Conservation (phyloP, 2,888 invertebrate genomes). For the Cabera pusaria region DNA sequence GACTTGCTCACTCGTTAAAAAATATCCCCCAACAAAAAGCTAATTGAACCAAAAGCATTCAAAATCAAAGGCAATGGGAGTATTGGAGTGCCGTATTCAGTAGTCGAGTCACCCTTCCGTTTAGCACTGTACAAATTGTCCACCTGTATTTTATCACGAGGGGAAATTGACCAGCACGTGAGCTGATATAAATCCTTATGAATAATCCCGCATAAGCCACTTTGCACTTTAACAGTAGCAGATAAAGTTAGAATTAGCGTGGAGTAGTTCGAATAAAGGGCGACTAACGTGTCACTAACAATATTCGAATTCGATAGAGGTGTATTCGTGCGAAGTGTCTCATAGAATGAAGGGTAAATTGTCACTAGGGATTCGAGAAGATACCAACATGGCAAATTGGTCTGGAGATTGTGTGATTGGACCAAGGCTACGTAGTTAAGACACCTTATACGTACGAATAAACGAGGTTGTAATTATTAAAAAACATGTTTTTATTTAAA, state of each 20-base stretch:
- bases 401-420: conserved; percentile 18
- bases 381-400: conserved; percentile 31
- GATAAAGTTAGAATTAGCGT: conserved; percentile 33
- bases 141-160: conserved; percentile 32
- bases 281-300: conserved; percentile 44
- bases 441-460: no score
- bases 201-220: conserved; percentile 20
- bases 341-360: conserved; percentile 61
- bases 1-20: no score
- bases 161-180: conserved; percentile 65
- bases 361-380: conserved; percentile 48
- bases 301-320: conserved; percentile 51
- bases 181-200: conserved; percentile 29
- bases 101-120: conserved; percentile 25
- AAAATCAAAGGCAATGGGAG: conserved; percentile 4
- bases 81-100: conserved; percentile 29
- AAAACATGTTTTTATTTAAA: no score
- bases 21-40: not conserved
- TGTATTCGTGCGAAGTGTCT: conserved; percentile 60
- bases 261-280: conserved; percentile 20
- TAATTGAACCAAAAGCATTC: conserved; percentile 1
- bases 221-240: conserved; percentile 25
- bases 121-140: conserved; percentile 21
- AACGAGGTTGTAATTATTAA: no score
- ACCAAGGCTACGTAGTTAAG: no score